Conservation (phyloP, 2,113 vertebrate genomes). For the Paratilapia polleni region DNA sequence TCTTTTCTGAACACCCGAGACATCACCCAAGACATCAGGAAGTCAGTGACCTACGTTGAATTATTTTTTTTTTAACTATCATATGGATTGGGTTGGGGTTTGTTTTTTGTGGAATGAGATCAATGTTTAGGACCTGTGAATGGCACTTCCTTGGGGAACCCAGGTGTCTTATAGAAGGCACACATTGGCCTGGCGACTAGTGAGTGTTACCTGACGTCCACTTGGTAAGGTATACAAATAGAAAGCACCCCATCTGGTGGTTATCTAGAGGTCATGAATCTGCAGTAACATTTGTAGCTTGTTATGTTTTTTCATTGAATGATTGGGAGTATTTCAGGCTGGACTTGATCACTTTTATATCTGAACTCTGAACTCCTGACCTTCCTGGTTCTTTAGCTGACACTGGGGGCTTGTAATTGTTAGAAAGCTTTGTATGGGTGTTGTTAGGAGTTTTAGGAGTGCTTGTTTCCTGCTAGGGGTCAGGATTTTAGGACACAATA, state of each 20-base stretch:
- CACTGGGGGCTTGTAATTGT: conserved; percentile 50
- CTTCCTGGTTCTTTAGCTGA: conserved; percentile 36
- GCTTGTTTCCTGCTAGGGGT: conserved; percentile 73
- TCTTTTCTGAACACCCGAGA: neutral
- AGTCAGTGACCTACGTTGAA: neutral
- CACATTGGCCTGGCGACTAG: neutral
- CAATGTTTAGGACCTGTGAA: neutral
- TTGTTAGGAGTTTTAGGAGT: conserved; percentile 69
- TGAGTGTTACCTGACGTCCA: neutral
- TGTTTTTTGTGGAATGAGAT: neutral
- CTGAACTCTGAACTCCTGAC: conserved; percentile 67
- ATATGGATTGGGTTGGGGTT: neutral
- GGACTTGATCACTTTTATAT: conserved; percentile 51
- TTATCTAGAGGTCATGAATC: neutral
- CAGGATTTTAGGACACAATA: conserved; percentile 70
- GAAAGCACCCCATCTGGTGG: conserved; percentile 22
- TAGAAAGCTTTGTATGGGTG: conserved; percentile 53
- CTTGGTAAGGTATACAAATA: neutral
- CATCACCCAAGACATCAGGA: neutral
- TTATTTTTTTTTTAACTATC: neutral
- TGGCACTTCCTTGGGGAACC: neutral
- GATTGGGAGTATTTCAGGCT: conserved; percentile 8
- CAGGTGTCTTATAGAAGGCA: neutral
- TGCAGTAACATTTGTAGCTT: conserved; percentile 37
- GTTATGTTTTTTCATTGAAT: conserved; percentile 10